Conservation (phyloP, 2,113 vertebrate species). For the Ciconia boyciana region DNA sequence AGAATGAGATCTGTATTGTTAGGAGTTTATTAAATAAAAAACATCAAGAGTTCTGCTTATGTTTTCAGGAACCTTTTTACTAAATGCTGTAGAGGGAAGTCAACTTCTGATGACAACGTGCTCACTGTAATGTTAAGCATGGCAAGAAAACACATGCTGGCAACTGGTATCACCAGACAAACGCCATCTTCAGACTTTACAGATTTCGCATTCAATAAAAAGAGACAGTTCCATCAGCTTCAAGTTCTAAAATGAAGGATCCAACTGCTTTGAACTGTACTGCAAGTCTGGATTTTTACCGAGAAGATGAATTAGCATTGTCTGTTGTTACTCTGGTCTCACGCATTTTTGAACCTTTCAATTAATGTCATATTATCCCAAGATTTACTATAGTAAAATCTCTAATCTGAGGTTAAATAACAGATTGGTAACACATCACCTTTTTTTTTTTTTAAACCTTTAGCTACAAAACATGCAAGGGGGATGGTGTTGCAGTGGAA, state of each 20-base stretch:
- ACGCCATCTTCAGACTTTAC: background rate
- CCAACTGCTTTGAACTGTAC: background rate
- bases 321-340: background rate
- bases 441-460: background rate
- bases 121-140: background rate
- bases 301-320: background rate
- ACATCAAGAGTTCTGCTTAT: background rate
- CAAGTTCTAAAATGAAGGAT: background rate
- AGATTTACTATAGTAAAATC: background rate
- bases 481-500: accelerated
- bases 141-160: background rate
- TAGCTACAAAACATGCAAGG: background rate
- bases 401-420: background rate
- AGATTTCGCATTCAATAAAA: background rate
- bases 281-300: background rate
- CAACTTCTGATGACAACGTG: background rate
- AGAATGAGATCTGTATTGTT: background rate
- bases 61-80: background rate
- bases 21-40: background rate
- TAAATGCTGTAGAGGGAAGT: background rate
- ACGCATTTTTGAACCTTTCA: background rate
- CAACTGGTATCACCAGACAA: background rate
- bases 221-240: accelerated
- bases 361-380: background rate
- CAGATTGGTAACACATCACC: background rate